phyloP scores from a whole-genome alignment of 2,797 vertebrate species.

The Leptatherina wallacei region DNA sequence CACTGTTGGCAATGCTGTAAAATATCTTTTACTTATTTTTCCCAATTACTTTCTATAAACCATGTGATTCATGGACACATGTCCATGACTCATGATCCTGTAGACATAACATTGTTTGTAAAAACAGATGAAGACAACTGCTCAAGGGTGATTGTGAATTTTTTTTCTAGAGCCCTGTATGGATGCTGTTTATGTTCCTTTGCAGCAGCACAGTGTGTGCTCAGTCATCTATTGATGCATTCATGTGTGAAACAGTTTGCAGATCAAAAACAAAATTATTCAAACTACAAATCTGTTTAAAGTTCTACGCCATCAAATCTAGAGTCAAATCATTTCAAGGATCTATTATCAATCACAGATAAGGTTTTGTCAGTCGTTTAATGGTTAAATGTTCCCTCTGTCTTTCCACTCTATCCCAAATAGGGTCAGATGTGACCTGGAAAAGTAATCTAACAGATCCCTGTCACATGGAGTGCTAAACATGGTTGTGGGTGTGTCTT shows the following conservation, averaged over 20 bases:
- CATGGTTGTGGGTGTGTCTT: neutral
- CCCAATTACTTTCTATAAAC: neutral
- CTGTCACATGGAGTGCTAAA: conserved; percentile 23
- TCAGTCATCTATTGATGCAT: neutral
- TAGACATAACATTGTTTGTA: conserved; percentile 2
- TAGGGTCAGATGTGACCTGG: conserved; percentile 11
- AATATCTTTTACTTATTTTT: neutral
- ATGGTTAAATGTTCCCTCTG: neutral
- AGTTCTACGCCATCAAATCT: neutral
- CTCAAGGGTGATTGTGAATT: neutral
- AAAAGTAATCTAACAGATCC: conserved; percentile 20
- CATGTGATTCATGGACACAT: conserved; percentile 47
- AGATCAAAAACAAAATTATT: neutral
- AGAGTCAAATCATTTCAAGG: neutral
- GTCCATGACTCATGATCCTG: conserved; percentile 27
- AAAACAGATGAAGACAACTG: conserved; percentile 4
- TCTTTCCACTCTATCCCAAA: neutral
- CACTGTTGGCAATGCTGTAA: neutral
- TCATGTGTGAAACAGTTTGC: neutral
- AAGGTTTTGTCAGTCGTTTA: neutral
- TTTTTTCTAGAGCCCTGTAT: neutral
- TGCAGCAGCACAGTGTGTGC: too few relatives aligned
- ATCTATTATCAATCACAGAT: neutral
- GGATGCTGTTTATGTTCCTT: neutral
- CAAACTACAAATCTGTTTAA: neutral